A percentile compares a stretch with the other conserved stretches of the same genome.
These are phyloP conservation scores for Dynastes tityus DNA, from an alignment of 2,888 invertebrate species.

Conservation along the genomic window DNA sequence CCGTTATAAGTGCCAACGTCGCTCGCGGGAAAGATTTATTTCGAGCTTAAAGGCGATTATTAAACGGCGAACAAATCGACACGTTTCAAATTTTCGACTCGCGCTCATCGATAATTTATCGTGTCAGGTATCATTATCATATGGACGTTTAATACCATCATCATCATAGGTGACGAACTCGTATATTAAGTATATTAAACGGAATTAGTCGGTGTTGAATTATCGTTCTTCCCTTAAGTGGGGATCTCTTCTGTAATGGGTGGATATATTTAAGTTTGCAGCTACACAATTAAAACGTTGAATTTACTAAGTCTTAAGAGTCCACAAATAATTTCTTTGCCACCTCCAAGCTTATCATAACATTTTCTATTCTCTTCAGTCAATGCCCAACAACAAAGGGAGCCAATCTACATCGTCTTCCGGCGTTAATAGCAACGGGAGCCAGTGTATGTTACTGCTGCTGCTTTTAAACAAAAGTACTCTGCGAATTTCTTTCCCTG, in stretches of 20 bases:
- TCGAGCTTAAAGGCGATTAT: conserved; percentile 44
- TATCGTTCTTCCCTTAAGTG: not conserved
- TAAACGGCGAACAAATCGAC: conserved; percentile 46
- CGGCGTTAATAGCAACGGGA: too few relatives aligned
- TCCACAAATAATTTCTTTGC: too few relatives aligned
- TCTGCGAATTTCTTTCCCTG: too few relatives aligned
- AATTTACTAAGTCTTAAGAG: too few relatives aligned
- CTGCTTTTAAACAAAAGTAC: too few relatives aligned
- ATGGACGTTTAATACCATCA: not conserved
- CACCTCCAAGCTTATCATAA: too few relatives aligned
- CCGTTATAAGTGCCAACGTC: conserved; percentile 39
- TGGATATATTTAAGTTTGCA: too few relatives aligned
- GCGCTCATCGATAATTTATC: conserved; percentile 35
- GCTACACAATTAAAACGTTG: too few relatives aligned
- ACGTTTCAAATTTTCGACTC: conserved; percentile 42
- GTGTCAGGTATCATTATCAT: conserved; percentile 27
- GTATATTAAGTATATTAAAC: not conserved
- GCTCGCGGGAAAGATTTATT: conserved; percentile 37
- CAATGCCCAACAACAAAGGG: too few relatives aligned
- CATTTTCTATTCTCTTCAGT: too few relatives aligned
- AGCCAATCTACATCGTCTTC: too few relatives aligned
- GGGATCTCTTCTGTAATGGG: not conserved
- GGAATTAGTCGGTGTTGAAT: not conserved
- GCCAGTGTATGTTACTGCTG: too few relatives aligned
- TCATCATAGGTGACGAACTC: not conserved